Percentiles rank a stretch among this genome's conserved stretches.
Evolutionary conservation across 2,113 vertebrate species (phyloP).

Genomic region (Sigmodon hispidus): DNA sequence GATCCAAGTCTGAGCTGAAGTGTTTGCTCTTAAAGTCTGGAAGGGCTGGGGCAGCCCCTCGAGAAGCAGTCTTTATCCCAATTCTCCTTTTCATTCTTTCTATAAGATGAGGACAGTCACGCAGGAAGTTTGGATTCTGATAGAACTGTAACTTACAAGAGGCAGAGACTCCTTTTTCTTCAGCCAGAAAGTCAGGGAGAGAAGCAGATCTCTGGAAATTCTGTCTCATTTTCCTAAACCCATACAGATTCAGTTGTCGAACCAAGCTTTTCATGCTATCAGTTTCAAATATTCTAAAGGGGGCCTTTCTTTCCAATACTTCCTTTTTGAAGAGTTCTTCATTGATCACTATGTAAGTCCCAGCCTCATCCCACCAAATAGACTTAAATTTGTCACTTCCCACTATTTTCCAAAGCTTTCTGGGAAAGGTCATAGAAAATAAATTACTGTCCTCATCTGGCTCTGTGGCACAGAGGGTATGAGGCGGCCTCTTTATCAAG

Average conservation of each 20-base stretch:
- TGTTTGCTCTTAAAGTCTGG: background rate
- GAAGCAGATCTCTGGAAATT: conserved; percentile 3
- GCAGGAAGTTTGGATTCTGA: background rate
- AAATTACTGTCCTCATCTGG: background rate
- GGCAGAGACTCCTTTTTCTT: background rate
- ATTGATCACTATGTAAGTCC: conserved; percentile 11
- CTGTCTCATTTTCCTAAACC: background rate
- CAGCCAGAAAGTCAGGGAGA: background rate
- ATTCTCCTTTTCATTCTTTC: background rate
- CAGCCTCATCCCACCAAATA: conserved; percentile 10
- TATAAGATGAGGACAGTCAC: background rate
- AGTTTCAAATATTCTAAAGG: background rate
- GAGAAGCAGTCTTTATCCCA: background rate
- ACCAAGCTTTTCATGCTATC: background rate
- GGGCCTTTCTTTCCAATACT: background rate
- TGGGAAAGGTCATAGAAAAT: conserved; percentile 12
- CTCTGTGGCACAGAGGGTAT: background rate
- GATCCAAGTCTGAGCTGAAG: background rate
- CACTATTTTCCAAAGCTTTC: conserved; percentile 16
- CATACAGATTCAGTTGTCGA: background rate
- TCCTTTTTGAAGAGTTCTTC: background rate
- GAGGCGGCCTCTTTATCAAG: background rate
- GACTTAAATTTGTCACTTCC: conserved; percentile 9
- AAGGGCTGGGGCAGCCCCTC: background rate
- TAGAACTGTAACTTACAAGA: background rate